Evolutionary conservation across 2,113 vertebrate genomes (phyloP), one percentile per base, ranked within the genome.

Genomic region (Perca flavescens): DNA sequence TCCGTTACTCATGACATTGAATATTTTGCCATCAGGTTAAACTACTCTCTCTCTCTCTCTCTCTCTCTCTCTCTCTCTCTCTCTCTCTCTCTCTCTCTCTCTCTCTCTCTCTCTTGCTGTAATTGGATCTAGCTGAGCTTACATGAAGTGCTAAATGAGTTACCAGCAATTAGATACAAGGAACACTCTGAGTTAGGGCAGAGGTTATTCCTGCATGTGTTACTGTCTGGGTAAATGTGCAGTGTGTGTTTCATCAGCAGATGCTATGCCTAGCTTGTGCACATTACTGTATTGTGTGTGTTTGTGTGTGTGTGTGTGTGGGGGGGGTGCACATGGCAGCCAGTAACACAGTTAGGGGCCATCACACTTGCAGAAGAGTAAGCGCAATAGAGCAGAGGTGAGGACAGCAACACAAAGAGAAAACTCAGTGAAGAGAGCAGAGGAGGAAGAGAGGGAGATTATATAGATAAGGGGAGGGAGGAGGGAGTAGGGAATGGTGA

Each of bases 111-210:
- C 66, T 65, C 60, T 79, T 71, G 77, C 84, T 68, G 77, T 92
- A 93, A 92, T 93, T 93, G 87, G 90, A 94, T 92, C 83, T 85
- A 88, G 88, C 67, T 82, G 86, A 89, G 89, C 88, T 93, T 91
- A 93, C 90, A 91, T 89, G 83, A 91, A 90, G 89, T 88, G 85
- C 86, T 87, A 93, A 94, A 91, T 87, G 90, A 90, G 80, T 92
- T 92, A 91, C 75, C 82, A 83, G 85, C 86, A 89, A 86, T 91
- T 92, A 90, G 76, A 88, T 65, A 88, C 84, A 83, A 84, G 85
- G 46, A 88, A 86, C 78, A 86, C 67, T 84, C 52, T 56, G 74
- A 89, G 77, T 64, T 71, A 88, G 83, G 87, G 76, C 83, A 90
- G 68, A 72, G 89, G 89, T 87, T 86, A 36, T 75, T 54, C 52